Evolutionary conservation across 2,888 invertebrate species (phyloP).

Genomic region (Ophion ellenae): DNA sequence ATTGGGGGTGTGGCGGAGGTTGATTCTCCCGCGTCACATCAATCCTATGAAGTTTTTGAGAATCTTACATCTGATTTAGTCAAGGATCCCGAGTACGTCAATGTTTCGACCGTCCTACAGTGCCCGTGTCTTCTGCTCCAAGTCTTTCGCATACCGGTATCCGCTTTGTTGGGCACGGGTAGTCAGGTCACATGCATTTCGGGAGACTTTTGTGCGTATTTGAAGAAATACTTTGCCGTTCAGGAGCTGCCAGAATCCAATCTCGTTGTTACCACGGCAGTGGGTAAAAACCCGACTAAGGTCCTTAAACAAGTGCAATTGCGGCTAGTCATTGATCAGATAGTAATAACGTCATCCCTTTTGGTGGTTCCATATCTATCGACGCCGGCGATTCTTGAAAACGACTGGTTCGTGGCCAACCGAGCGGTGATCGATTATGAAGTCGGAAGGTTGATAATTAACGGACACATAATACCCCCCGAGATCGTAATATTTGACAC

Average conservation of each 20-base stretch:
- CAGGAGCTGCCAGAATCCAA: constrained; percentile 47
- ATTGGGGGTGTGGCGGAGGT: no score
- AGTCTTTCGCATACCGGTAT: not conserved
- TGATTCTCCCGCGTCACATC: no score
- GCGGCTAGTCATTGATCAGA: not conserved
- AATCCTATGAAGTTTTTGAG: no score
- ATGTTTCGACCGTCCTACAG: no score
- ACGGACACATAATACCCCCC: no score
- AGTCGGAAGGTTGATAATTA: no score
- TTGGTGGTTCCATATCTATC: constrained; percentile 8
- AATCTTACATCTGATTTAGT: no score
- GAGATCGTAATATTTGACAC: no score
- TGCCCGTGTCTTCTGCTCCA: no score
- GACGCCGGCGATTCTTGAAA: not conserved
- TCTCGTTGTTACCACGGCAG: constrained; percentile 50
- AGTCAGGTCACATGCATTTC: not conserved
- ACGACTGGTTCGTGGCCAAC: not conserved
- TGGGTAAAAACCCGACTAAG: constrained; percentile 51
- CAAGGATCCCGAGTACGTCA: no score
- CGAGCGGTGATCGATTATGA: no score
- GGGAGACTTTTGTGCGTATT: constrained; percentile 10
- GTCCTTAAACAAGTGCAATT: not conserved
- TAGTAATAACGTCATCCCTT: constrained; percentile 3
- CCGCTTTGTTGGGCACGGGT: not conserved
- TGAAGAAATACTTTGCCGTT: not conserved